phyloP scores from a whole-genome alignment of 2,113 vertebrate species.

The Psilopsiagon aurifrons region DNA sequence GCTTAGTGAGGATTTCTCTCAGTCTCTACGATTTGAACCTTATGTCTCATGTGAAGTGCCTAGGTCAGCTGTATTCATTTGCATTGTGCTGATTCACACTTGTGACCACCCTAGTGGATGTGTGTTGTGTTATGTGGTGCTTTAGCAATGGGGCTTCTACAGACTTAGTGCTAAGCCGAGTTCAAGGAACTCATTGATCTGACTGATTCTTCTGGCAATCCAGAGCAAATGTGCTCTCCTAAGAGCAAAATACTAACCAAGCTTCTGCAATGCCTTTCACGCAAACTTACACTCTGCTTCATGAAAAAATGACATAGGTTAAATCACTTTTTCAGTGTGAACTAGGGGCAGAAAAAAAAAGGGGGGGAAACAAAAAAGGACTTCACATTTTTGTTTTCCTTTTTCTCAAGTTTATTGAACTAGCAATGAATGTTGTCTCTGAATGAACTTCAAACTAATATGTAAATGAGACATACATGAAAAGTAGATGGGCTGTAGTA shows the following conservation, averaged over 20 bases:
- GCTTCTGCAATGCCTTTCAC: not conserved
- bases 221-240: not conserved
- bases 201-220: not conserved
- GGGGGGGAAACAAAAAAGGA: not conserved
- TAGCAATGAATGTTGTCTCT: not conserved
- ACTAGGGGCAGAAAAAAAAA: not conserved
- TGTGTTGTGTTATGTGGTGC: not conserved
- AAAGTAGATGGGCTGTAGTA: not conserved
- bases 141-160: slow-evolving; percentile 24
- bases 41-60: not conserved
- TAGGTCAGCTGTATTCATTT: not conserved
- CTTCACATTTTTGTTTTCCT: not conserved
- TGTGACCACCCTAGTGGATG: not conserved
- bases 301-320: not conserved
- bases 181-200: slow-evolving; percentile 52
- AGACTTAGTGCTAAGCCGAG: not conserved
- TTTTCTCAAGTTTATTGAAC: not conserved
- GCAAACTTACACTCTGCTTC: not conserved
- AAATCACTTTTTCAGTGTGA: not conserved
- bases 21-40: not conserved
- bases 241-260: slow-evolving; percentile 20
- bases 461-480: not conserved
- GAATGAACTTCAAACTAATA: not conserved
- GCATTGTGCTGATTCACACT: slow-evolving; percentile 4
- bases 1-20: not conserved